Evolutionary conservation across 2,797 vertebrate species (phyloP).

Genomic region (Rhinoraja longicauda): DNA sequence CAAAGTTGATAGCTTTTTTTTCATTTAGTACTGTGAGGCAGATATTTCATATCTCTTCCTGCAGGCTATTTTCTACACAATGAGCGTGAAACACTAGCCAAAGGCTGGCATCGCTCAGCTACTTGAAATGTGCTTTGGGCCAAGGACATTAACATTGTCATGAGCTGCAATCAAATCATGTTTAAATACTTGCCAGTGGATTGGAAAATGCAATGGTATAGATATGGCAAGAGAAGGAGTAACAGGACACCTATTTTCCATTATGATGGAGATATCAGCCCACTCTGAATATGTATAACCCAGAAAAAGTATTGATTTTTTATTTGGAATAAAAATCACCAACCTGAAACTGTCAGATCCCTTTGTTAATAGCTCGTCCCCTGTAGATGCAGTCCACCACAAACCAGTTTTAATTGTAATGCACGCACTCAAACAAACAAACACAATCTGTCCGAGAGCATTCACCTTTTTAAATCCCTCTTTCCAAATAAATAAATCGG

Average conservation of each 20-base stretch:
- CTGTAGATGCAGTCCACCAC: slow-evolving; percentile 66
- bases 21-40: background rate
- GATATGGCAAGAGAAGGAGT: slow-evolving; percentile 81
- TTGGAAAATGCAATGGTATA: slow-evolving; percentile 87
- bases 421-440: slow-evolving; percentile 48
- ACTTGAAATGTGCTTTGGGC: slow-evolving; percentile 21
- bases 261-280: slow-evolving; percentile 79
- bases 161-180: slow-evolving; percentile 90
- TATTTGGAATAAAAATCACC: slow-evolving; percentile 88
- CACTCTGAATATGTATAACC: slow-evolving; percentile 95
- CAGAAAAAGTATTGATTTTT: slow-evolving; percentile 98
- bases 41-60: slow-evolving; percentile 23
- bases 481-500: background rate
- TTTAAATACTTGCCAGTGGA: slow-evolving; percentile 98
- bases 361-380: slow-evolving; percentile 95
- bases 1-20: slow-evolving; percentile 2
- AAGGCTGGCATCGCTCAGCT: background rate
- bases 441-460: slow-evolving; percentile 53
- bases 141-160: slow-evolving; percentile 63
- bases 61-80: slow-evolving; percentile 16
- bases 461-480: slow-evolving; percentile 41
- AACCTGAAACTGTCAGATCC: slow-evolving; percentile 98
- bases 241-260: slow-evolving; percentile 70
- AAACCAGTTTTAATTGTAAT: slow-evolving; percentile 92
- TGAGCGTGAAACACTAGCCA: background rate